Conservation (phyloP, 1,140 invertebrate genomes). For the Hetaerina americana region DNA sequence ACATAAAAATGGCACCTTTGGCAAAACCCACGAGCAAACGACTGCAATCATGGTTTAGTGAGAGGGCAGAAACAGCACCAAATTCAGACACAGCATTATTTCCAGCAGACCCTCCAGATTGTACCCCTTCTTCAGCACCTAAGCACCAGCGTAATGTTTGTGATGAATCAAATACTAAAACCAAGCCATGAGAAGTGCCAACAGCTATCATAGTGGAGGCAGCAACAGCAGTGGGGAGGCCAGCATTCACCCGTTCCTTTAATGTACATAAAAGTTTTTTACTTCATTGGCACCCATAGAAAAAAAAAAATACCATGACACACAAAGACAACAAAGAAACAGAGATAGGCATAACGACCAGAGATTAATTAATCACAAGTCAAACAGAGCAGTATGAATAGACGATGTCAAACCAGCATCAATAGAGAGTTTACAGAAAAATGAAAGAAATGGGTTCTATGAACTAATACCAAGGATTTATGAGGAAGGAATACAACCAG, state of each 20-base stretch:
- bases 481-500: no score
- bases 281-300: no score
- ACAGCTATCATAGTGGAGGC: slow-evolving; percentile 68
- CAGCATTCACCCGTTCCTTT: slow-evolving; percentile 77
- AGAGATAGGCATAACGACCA: no score
- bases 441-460: no score
- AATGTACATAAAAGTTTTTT: no score
- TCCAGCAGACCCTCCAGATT: neutral
- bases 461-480: no score
- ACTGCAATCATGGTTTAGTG: slow-evolving; percentile 77
- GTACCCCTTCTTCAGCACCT: slow-evolving; percentile 49
- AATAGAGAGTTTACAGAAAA: no score
- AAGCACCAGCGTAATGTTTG: slow-evolving; percentile 75
- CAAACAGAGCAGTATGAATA: no score
- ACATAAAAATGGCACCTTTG: slow-evolving; percentile 71
- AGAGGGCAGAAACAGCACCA: slow-evolving; percentile 67
- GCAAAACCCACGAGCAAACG: slow-evolving; percentile 77
- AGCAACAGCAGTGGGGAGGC: slow-evolving; percentile 69
- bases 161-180: slow-evolving; percentile 75
- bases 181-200: slow-evolving; percentile 84
- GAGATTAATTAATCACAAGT: no score
- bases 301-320: no score
- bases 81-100: neutral
- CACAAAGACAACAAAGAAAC: no score
- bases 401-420: no score